Conservation (phyloP, 2,113 vertebrate genomes). For the Lophochroa leadbeateri region DNA sequence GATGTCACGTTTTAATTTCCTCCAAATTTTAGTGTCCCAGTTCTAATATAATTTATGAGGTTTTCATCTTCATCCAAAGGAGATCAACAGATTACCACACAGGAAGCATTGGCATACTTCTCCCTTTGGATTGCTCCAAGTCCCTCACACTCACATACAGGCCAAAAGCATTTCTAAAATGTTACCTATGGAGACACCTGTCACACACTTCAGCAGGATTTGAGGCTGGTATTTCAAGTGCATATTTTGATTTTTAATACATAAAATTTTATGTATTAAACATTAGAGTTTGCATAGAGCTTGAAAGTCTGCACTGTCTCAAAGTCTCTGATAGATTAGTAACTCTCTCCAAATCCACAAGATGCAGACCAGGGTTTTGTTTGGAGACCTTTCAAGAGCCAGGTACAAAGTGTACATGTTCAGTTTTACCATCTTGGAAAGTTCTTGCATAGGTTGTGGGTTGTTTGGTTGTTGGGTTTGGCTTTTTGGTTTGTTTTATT, state of each 20-base stretch:
- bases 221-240: not conserved
- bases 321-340: not conserved
- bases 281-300: not conserved
- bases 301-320: not conserved
- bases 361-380: not conserved
- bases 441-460: not conserved
- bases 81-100: not conserved
- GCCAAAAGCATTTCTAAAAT: not conserved
- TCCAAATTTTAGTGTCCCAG: not conserved
- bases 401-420: not conserved
- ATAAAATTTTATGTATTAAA: constrained; percentile 5
- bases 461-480: not conserved
- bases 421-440: not conserved
- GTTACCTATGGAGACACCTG: not conserved
- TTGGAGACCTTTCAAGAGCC: not conserved
- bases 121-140: not conserved
- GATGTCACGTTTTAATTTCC: not conserved
- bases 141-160: not conserved
- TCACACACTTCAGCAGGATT: not conserved
- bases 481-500: not conserved
- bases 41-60: not conserved
- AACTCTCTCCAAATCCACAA: not conserved
- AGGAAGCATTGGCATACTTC: not conserved
- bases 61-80: not conserved
- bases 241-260: not conserved